These are phyloP conservation scores for Antheraea pernyi DNA, from an alignment of 1,140 invertebrate genomes.

Conservation along the genomic window DNA sequence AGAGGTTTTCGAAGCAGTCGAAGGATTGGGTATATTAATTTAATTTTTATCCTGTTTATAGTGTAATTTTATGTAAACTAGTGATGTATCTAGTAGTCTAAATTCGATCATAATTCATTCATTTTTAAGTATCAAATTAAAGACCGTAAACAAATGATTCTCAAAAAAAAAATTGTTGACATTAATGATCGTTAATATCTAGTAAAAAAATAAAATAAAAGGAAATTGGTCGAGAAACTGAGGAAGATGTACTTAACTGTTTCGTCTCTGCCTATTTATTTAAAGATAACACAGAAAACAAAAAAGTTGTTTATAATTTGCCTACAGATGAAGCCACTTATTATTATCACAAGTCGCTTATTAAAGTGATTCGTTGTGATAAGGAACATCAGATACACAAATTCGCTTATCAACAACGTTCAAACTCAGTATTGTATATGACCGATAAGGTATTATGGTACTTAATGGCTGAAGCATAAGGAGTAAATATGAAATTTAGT, in stretches of 20 bases:
- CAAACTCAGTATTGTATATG: constrained; percentile 4
- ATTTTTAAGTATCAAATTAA: too few species aligned
- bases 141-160: too few species aligned
- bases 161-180: too few species aligned
- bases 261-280: too few species aligned
- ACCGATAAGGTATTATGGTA: constrained; percentile 25
- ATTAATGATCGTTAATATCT: too few species aligned
- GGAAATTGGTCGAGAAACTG: too few species aligned
- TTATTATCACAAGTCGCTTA: constrained; percentile 2
- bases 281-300: neutral
- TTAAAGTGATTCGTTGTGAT: constrained; percentile 15
- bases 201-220: too few species aligned
- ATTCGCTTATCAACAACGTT: constrained; percentile 19
- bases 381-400: constrained; percentile 2
- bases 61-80: too few species aligned
- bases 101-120: too few species aligned
- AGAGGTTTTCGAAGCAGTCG: constrained; percentile 64
- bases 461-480: constrained; percentile 6
- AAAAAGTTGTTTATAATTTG: constrained; percentile 3
- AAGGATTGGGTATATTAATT: constrained; percentile 54
- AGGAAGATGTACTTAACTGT: too few species aligned
- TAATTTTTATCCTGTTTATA: neutral
- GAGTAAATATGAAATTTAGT: constrained; percentile 20
- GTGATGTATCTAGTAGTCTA: too few species aligned
- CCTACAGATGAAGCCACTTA: neutral